Conservation (phyloP, 1,140 invertebrate genomes). For the Lepidurus arcticus region DNA sequence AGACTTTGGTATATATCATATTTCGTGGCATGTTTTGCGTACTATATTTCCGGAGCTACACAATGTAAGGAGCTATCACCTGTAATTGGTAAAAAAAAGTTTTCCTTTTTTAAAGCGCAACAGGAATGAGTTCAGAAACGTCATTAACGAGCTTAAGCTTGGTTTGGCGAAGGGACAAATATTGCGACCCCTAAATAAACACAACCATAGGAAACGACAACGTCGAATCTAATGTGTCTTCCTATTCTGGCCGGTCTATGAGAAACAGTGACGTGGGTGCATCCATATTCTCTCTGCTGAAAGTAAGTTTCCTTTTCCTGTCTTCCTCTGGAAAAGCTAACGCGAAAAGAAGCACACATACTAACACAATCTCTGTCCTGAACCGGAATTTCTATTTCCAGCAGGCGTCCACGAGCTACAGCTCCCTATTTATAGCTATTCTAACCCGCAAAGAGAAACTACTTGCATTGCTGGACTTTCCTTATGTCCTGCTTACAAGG, state of each 20-base stretch:
- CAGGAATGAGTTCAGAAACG: not conserved
- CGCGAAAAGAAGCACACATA: not conserved
- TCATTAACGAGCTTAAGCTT: not conserved
- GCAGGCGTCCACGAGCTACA: constrained; percentile 11
- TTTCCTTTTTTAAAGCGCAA: not conserved
- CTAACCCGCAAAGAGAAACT: not conserved
- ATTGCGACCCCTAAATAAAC: not conserved
- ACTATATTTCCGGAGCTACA: too few species aligned
- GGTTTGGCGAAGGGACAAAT: not conserved
- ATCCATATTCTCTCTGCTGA: not conserved
- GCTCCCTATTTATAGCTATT: constrained; percentile 9
- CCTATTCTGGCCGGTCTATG: not conserved
- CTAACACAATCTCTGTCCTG: constrained; percentile 14
- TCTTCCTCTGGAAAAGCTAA: not conserved
- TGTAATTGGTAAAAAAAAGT: too few species aligned
- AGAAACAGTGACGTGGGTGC: not conserved
- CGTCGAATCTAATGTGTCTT: not conserved
- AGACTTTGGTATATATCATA: too few species aligned
- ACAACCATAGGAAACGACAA: not conserved
- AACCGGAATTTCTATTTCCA: constrained; percentile 19
- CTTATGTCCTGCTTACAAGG: not conserved
- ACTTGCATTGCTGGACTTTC: not conserved
- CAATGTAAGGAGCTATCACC: too few species aligned
- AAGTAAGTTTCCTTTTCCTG: not conserved
- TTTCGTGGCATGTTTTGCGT: too few species aligned